Evolutionary conservation across 2,888 invertebrate genomes (phyloP), one percentile per base, ranked within the genome.

Genomic region (Caenorhabditis japonica): DNA sequence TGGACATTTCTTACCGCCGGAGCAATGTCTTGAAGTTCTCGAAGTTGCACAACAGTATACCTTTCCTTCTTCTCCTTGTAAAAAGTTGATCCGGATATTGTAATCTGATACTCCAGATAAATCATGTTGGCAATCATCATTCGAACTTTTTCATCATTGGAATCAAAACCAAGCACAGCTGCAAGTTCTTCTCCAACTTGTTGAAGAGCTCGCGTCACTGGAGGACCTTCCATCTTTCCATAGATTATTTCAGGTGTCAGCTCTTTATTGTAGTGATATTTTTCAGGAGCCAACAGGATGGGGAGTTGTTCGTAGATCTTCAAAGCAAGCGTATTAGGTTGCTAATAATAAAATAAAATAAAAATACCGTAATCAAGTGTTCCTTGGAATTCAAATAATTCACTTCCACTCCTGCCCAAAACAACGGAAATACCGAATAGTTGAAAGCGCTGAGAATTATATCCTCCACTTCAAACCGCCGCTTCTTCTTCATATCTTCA

Each of bases 231-330:
- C 52, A 51, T 27, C 21, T 68, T 68, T 25, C 56, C 52, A 47
- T 44, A 73, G 15, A 73, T 73, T 56, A 68, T 73, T 51, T 73
- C 73, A 8, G 73, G 73, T 4, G 73, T 73, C 21, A 73, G 25
- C 25, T 73, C 68, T 17, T 56, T 56, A 36, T 68, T 25, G n/a
- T 43, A 73, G 13, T 51, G 51, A 36, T 79, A 79, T 15, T 69
- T 53, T 17, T 70, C 61, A 0, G 68, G 59, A 0, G 70, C 23
- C 47, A 76, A 23, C 12, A 79, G 47, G 4, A 79, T 69, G 4
- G 79, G 79, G 10, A 79, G 60, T 66, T 79, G 79, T 33, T 74
- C 74, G 36, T 79, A 79, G 34, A 79, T 73, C 79, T 79, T 38
- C 21, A 71, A 21, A 15, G 17, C 2, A 53, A 46, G 21, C 2